A percentile compares a stretch with the other conserved stretches of the same genome.
Conservation (phyloP, 1,140 invertebrate genomes). For the Tetranychus cinnabarinus region DNA sequence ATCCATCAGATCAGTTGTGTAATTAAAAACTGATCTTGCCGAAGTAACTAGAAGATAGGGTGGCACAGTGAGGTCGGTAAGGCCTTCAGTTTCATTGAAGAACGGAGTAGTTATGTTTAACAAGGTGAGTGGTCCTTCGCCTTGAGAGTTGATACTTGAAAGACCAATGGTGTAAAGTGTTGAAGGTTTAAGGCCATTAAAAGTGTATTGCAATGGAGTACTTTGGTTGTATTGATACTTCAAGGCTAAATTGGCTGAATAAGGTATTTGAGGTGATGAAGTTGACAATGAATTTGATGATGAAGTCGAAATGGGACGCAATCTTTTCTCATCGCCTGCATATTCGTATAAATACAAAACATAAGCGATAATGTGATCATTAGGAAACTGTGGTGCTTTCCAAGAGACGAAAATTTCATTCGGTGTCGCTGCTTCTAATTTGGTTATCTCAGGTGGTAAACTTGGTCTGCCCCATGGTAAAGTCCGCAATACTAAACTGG, state of each 20-base stretch:
- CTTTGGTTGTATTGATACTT: background rate
- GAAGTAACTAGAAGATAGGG: no score
- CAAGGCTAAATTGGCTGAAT: background rate
- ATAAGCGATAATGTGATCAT: conserved; percentile 64
- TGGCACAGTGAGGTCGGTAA: no score
- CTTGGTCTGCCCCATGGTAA: conserved; percentile 6
- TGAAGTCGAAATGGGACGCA: background rate
- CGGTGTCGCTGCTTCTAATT: conserved; percentile 52
- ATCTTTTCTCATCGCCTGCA: conserved; percentile 15
- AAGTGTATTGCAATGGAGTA: conserved; percentile 36
- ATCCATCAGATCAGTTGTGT: no score
- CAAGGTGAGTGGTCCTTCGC: conserved; percentile 41
- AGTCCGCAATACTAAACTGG: background rate
- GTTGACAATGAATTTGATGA: background rate
- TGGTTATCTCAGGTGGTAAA: conserved; percentile 29
- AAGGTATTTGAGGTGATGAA: conserved; percentile 8
- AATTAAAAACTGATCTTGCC: no score
- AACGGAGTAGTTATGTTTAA: background rate
- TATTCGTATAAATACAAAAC: conserved; percentile 38
- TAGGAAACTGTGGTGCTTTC: conserved; percentile 58
- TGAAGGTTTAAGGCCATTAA: conserved; percentile 44
- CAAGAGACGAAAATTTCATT: conserved; percentile 58
- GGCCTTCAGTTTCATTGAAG: no score
- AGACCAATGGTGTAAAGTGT: conserved; percentile 49
- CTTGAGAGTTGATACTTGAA: conserved; percentile 49